Conservation (phyloP, 2,888 invertebrate genomes). For the Malachius bipustulatus region DNA sequence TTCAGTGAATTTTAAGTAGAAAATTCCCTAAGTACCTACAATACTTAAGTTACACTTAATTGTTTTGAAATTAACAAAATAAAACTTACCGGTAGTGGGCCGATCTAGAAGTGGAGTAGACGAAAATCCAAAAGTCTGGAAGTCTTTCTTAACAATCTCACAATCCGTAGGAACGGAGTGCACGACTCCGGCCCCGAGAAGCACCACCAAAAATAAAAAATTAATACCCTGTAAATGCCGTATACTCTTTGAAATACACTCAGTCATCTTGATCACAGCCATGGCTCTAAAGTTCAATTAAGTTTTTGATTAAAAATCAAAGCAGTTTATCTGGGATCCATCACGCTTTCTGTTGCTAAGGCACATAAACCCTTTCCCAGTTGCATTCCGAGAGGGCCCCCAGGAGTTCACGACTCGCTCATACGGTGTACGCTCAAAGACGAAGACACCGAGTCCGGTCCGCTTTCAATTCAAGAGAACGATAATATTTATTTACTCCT, state of each 20-base stretch:
- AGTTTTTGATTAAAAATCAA: neutral
- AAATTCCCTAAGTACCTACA: no score
- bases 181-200: constrained; percentile 18
- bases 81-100: constrained; percentile 42
- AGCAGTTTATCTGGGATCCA: constrained; percentile 19
- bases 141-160: constrained; percentile 41
- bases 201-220: constrained; percentile 25
- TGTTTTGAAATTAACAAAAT: no score
- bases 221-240: constrained; percentile 25
- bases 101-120: constrained; percentile 40
- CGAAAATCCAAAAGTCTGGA: constrained; percentile 42
- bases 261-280: constrained; percentile 28
- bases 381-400: no score
- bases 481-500: no score
- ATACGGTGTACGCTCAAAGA: no score
- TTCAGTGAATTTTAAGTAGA: no score
- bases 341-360: constrained; percentile 24
- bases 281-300: constrained; percentile 16
- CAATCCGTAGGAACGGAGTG: constrained; percentile 33
- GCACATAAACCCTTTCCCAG: constrained; percentile 25
- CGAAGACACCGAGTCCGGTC: no score
- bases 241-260: constrained; percentile 19
- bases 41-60: no score
- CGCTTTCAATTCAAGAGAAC: no score
- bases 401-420: no score